phyloP scores from a whole-genome alignment of 2,797 vertebrate genomes.

The Melopsittacus undulatus region DNA sequence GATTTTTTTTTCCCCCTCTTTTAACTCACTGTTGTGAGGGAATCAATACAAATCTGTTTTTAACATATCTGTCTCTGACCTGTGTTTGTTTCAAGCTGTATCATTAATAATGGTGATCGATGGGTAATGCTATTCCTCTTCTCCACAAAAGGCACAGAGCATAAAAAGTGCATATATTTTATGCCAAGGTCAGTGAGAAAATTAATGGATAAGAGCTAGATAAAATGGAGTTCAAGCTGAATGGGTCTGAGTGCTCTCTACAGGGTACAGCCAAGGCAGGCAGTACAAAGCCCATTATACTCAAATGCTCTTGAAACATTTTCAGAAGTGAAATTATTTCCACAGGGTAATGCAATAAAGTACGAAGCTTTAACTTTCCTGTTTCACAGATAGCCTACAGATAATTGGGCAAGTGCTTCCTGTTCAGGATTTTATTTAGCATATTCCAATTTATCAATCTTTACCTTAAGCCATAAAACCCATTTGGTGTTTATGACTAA shows the following conservation, averaged over 20 bases:
- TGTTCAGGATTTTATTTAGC: constrained; percentile 75
- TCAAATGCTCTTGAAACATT: constrained; percentile 81
- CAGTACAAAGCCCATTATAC: constrained; percentile 85
- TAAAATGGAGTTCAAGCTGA: constrained; percentile 89
- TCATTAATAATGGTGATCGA: constrained; percentile 92
- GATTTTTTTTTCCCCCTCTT: constrained; percentile 60
- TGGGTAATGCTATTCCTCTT: constrained; percentile 84
- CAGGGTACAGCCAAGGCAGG: constrained; percentile 80
- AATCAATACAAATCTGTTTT: constrained; percentile 83
- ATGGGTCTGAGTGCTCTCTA: constrained; percentile 80
- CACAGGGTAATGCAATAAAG: constrained; percentile 81
- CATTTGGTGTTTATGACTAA: constrained; percentile 72
- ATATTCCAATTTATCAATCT: constrained; percentile 84
- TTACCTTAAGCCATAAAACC: constrained; percentile 84
- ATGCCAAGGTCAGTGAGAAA: constrained; percentile 87
- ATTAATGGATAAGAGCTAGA: constrained; percentile 89
- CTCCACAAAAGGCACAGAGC: constrained; percentile 79
- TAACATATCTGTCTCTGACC: constrained; percentile 83
- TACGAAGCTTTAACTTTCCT: constrained; percentile 69
- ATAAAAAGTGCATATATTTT: constrained; percentile 83
- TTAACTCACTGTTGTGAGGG: constrained; percentile 73
- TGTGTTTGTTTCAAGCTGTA: constrained; percentile 84
- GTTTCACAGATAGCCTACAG: constrained; percentile 75
- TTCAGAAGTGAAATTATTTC: constrained; percentile 81
- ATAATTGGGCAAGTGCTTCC: constrained; percentile 53